Evolutionary conservation across 2,888 invertebrate genomes (phyloP), one percentile per base, ranked within the genome.

Genomic region (Molanna angustata): DNA sequence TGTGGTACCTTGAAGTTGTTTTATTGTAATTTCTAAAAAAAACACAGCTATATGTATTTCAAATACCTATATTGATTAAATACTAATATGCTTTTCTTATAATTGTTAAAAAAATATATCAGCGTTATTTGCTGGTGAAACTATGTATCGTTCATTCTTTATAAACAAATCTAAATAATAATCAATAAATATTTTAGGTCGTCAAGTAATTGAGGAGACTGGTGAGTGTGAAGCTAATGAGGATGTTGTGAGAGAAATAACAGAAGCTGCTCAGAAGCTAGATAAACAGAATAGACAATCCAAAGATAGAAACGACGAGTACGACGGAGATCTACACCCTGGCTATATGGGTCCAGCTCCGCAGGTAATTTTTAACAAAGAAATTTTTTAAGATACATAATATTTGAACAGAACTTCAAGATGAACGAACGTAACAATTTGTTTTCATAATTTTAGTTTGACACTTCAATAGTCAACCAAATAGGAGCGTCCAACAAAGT

Each of bases 171-270:
- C n/a, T n/a, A n/a, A n/a, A n/a, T n/a, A n/a, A n/a, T n/a, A n/a
- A n/a, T n/a, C n/a, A n/a, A n/a, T 13, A 35, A 7, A 4, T 35
- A 21, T 21, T 46, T 17, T 43, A 67, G 68, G 71, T 37, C 67
- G 81, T 0, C 69, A 73, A 61, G 64, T 81, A 9, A 62, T 79
- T 4, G 80, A 80, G 56, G 80, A 80, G 55, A 61, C 66, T 14
- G 57, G 37, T 9, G 14, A 9, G 9, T 17, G 66, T 6, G 67
- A 67, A 22, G 65, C 66, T 11, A 69, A 71, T 46, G 67, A 73
- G 45, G 65, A 69, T 46, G 60, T 72, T 14, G 59, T 75, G 1
- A 64, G 68, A 16, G 67, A 73, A 57, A 66, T 76, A 35, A 66
- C 70, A 4, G 71, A 74, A 60, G 62, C 63, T 21, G 13, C 46